Evolutionary conservation across 2,113 vertebrate species (phyloP), one percentile per base, ranked within the genome.

Genomic region (Trinectes maculatus): DNA sequence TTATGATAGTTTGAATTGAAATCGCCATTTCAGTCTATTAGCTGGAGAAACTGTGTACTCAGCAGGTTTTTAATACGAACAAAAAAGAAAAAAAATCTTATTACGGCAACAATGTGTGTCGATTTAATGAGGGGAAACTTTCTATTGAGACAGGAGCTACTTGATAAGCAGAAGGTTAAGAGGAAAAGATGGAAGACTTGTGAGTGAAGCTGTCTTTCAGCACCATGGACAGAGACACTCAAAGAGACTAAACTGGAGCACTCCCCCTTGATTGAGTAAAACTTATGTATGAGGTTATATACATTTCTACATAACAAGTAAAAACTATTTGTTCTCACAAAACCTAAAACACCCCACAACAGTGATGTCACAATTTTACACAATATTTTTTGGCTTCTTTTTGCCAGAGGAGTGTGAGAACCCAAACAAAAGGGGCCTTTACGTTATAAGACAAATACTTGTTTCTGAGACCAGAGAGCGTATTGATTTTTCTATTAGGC

Each of bases 171-270:
- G 31, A 33, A 63, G 52, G 46, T 39, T 48, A 51, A 59, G 22
- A 53, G 25, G 10, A 60, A 16, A 24, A 48, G 26, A 60, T 26
- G 22, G 40, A 49, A 19, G 10, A 24, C 6, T 6, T 3, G n/a
- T 40, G 40, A 33, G 13, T 59, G 19, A 51, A 25, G 34, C 25
- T 25, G 26, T 1, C 44, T 46, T 84, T 84, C 66, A 84, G 77
- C 70, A 84, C 74, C 66, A 74, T 9, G 70, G 74, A 74, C 70
- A 77, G 65, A 57, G 64, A 29, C 24, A 36, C 13, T 7, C n/a
- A 54, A 1, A 44, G 1, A 31, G 21, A 47, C 12, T 34, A 1
- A 24, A 22, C 28, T 13, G 16, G 18, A 3, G 9, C 16, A 31
- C n/a, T n/a, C n/a, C n/a, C n/a, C n/a, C n/a, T 25, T 15, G 8